Evolutionary conservation across 2,888 invertebrate species (phyloP).

Genomic region (Liodrosophila aerea): DNA sequence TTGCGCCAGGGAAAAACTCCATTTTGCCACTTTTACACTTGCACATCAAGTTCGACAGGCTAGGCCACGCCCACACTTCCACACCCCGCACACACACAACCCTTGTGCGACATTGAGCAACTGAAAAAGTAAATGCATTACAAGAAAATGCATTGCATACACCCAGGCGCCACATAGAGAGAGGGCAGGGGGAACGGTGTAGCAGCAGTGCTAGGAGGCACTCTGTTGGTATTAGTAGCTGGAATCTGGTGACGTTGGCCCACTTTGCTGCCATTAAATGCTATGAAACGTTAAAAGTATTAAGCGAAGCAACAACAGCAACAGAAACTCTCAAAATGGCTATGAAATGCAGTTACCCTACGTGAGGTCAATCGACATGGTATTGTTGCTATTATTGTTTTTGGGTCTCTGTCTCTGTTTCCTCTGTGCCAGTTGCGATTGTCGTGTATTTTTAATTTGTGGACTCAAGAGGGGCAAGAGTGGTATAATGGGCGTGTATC

Average conservation of each 20-base stretch:
- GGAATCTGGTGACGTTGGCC: conserved; percentile 16
- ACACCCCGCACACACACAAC: conserved; percentile 5
- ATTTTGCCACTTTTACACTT: conserved; percentile 59
- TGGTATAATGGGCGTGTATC: neutral
- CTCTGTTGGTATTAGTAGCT: conserved; percentile 1
- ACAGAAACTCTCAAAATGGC: conserved; percentile 29
- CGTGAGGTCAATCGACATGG: conserved; percentile 3
- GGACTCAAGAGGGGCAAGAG: neutral
- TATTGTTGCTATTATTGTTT: neutral
- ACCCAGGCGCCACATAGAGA: conserved; percentile 20
- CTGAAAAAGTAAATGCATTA: conserved; percentile 64
- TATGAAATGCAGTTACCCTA: conserved; percentile 32
- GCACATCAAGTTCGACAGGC: conserved; percentile 55
- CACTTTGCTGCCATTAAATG: conserved; percentile 55
- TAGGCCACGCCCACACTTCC: conserved; percentile 28
- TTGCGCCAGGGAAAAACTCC: conserved; percentile 49
- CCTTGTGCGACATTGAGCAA: conserved; percentile 15
- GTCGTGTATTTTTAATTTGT: conserved; percentile 31
- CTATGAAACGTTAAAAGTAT: conserved; percentile 70
- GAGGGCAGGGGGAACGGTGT: neutral
- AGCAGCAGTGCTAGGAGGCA: neutral
- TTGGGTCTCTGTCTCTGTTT: conserved; percentile 13
- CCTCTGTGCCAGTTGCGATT: conserved; percentile 9
- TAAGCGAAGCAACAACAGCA: conserved; percentile 49
- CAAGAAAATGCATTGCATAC: conserved; percentile 53